Percentiles rank a stretch among this genome's conserved stretches.
phyloP scores from a whole-genome alignment of 2,888 invertebrate genomes.

The Plagodis dolabraria region DNA sequence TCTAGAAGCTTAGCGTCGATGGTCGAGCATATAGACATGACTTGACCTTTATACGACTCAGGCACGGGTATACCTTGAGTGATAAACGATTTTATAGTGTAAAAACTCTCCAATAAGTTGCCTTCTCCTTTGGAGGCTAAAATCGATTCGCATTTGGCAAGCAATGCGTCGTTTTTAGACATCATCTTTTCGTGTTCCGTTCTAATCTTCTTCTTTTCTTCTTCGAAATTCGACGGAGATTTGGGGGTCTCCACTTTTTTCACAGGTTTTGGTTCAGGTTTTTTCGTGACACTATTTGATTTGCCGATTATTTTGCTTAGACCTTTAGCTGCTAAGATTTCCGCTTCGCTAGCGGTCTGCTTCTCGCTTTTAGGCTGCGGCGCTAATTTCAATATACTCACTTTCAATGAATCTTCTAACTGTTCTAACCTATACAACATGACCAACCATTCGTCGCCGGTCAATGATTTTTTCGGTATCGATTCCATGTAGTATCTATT shows the following conservation, averaged over 20 bases:
- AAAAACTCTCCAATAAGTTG: conserved; percentile 68
- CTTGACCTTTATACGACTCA: conserved; percentile 72
- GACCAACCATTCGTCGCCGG: conserved; percentile 74
- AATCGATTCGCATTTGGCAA: conserved; percentile 73
- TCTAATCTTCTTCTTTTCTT: conserved; percentile 45
- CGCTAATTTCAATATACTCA: conserved; percentile 56
- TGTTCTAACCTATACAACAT: conserved; percentile 71
- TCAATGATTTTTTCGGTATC: conserved; percentile 64
- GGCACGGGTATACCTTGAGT: conserved; percentile 71
- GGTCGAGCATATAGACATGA: conserved; percentile 70
- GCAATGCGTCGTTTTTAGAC: conserved; percentile 59
- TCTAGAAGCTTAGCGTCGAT: conserved; percentile 70
- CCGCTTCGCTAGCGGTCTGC: conserved; percentile 68
- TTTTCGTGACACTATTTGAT: conserved; percentile 57
- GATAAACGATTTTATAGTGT: conserved; percentile 73
- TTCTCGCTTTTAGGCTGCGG: conserved; percentile 43
- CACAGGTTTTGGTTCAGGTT: conserved; percentile 48
- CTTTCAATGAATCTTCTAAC: conserved; percentile 63
- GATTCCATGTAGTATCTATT: conserved; percentile 70
- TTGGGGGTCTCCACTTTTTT: conserved; percentile 33
- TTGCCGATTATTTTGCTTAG: conserved; percentile 76
- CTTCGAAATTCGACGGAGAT: conserved; percentile 32
- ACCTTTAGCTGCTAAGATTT: conserved; percentile 75
- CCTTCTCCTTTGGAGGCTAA: conserved; percentile 72
- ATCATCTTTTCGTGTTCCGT: conserved; percentile 49